Conservation (phyloP, 2,797 vertebrate genomes). For the Myotis findleyi region DNA sequence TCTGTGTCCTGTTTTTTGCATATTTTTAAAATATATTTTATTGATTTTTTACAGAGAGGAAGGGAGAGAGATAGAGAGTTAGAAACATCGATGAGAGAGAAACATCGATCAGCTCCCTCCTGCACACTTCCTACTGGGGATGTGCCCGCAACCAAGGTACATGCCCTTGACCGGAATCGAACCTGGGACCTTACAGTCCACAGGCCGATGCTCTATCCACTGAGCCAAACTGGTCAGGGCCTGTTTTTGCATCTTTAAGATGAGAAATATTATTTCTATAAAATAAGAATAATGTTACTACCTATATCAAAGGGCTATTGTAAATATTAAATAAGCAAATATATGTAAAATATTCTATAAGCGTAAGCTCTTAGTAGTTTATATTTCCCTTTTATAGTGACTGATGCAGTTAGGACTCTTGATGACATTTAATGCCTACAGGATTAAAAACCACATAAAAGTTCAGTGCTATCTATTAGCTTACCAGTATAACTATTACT, state of each 20-base stretch:
- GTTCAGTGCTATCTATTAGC: not conserved
- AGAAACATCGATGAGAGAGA: too few species aligned
- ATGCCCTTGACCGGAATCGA: too few species aligned
- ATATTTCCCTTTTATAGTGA: not conserved
- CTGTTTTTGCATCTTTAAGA: not conserved
- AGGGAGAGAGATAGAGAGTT: too few species aligned
- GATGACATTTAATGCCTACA: not conserved
- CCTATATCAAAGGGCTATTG: not conserved
- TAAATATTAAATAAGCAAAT: constrained; percentile 49
- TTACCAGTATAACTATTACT: not conserved
- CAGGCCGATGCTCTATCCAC: too few species aligned
- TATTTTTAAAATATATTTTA: too few species aligned
- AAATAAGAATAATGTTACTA: not conserved
- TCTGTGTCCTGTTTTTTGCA: not conserved
- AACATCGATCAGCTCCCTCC: too few species aligned
- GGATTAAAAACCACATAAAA: not conserved
- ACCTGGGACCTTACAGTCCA: too few species aligned
- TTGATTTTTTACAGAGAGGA: too few species aligned
- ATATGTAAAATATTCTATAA: not conserved
- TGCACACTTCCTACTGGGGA: too few species aligned
- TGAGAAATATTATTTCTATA: not conserved
- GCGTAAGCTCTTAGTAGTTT: not conserved
- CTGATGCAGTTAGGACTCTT: not conserved
- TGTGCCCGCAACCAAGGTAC: too few species aligned
- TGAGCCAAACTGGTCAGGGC: too few species aligned